These are phyloP conservation scores for Drosophila prosaltans DNA, from an alignment of 1,140 invertebrate genomes.

Conservation along the genomic window DNA sequence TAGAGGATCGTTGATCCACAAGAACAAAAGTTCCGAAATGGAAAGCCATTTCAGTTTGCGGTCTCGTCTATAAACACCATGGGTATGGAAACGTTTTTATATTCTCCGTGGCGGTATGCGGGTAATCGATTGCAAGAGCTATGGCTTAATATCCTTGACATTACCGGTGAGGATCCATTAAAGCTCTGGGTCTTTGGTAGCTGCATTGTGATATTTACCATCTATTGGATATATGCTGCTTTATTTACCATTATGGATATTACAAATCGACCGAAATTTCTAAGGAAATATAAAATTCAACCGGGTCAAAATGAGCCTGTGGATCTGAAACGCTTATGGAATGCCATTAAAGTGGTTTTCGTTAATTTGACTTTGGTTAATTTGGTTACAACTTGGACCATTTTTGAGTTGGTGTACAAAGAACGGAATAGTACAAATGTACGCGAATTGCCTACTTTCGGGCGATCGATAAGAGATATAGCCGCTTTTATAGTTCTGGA, in stretches of 20 bases:
- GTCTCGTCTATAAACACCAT: slow-evolving; percentile 19
- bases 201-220: slow-evolving; percentile 84
- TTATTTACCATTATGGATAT: slow-evolving; percentile 90
- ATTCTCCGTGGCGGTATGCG: slow-evolving; percentile 44
- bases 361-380: slow-evolving; percentile 91
- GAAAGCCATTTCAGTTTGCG: background rate
- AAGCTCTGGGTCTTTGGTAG: slow-evolving; percentile 87
- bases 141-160: slow-evolving; percentile 53
- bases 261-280: slow-evolving; percentile 87
- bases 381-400: slow-evolving; percentile 85
- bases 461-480: slow-evolving; percentile 89
- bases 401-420: slow-evolving; percentile 86
- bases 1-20: slow-evolving; percentile 22
- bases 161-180: slow-evolving; percentile 85
- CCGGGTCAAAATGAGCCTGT: slow-evolving; percentile 91
- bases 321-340: slow-evolving; percentile 81
- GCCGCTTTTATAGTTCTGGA: slow-evolving; percentile 89
- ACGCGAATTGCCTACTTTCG: slow-evolving; percentile 90
- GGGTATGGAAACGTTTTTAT: slow-evolving; percentile 21
- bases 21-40: background rate
- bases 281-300: slow-evolving; percentile 91
- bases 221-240: slow-evolving; percentile 90
- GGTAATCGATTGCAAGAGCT: slow-evolving; percentile 49
- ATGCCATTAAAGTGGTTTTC: slow-evolving; percentile 87
- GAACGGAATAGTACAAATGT: slow-evolving; percentile 76